Conservation (phyloP, 2,797 vertebrate species). For the Anabas testudineus region DNA sequence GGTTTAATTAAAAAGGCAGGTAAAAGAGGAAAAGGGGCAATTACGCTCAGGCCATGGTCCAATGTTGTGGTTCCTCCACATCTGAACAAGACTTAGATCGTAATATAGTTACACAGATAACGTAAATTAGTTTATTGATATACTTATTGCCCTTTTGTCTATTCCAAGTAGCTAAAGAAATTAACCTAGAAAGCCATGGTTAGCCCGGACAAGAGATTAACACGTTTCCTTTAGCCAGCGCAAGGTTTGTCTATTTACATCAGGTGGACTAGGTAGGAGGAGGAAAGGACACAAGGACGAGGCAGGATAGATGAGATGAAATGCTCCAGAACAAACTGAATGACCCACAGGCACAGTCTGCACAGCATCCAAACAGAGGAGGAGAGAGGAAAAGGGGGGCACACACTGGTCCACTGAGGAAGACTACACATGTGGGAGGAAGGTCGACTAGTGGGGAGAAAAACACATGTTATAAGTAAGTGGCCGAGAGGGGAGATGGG, state of each 20-base stretch:
- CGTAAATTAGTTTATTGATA: no score
- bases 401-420: no score
- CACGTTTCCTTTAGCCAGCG: background rate
- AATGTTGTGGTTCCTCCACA: no score
- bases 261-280: background rate
- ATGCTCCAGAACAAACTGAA: background rate
- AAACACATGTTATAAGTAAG: background rate
- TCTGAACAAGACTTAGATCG: no score
- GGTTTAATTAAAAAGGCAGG: no score
- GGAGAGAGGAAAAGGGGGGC: no score
- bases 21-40: no score
- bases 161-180: background rate
- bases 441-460: background rate
- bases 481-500: conserved; percentile 5
- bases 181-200: no score
- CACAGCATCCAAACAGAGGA: background rate
- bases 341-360: background rate
- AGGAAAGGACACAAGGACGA: background rate
- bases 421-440: no score
- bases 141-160: background rate
- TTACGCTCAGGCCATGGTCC: no score
- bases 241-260: background rate
- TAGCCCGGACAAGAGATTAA: background rate
- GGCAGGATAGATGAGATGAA: background rate
- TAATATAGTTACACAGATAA: no score